Evolutionary conservation across 2,113 vertebrate genomes (phyloP).

Genomic region (Eolophus roseicapilla): DNA sequence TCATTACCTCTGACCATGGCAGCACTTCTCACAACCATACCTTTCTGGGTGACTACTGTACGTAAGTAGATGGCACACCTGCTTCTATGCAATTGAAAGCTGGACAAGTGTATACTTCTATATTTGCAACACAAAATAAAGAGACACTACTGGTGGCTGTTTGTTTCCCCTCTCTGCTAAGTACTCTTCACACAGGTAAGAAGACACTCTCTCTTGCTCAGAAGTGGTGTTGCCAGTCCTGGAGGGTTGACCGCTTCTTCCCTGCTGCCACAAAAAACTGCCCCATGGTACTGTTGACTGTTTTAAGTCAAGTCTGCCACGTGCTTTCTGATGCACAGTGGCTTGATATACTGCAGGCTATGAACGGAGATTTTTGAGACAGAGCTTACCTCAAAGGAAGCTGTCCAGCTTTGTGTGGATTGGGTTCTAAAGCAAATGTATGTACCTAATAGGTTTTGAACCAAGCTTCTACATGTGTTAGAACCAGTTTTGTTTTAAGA

Average conservation of each 20-base stretch:
- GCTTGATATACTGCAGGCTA: not conserved
- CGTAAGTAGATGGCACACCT: not conserved
- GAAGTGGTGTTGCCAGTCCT: not conserved
- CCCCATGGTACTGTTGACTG: not conserved
- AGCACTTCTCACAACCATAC: not conserved
- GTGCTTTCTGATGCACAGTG: not conserved
- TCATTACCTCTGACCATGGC: not conserved
- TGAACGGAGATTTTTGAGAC: not conserved
- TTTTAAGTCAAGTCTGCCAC: not conserved
- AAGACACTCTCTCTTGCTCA: not conserved
- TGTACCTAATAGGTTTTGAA: rapidly evolving
- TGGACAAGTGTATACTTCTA: slow-evolving; percentile 45
- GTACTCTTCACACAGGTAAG: not conserved
- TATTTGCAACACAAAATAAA: slow-evolving; percentile 75
- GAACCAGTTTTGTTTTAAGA: not conserved
- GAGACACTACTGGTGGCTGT: not conserved
- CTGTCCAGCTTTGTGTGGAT: not conserved
- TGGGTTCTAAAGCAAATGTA: not conserved
- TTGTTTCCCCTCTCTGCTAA: not conserved
- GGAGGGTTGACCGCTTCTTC: not conserved
- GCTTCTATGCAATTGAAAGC: slow-evolving; percentile 74
- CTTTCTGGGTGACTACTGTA: not conserved
- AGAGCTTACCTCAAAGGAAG: not conserved
- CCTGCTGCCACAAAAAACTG: not conserved
- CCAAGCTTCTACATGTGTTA: not conserved